phyloP scores from a whole-genome alignment of 1,140 invertebrate species.

The Drosophila mayri region DNA sequence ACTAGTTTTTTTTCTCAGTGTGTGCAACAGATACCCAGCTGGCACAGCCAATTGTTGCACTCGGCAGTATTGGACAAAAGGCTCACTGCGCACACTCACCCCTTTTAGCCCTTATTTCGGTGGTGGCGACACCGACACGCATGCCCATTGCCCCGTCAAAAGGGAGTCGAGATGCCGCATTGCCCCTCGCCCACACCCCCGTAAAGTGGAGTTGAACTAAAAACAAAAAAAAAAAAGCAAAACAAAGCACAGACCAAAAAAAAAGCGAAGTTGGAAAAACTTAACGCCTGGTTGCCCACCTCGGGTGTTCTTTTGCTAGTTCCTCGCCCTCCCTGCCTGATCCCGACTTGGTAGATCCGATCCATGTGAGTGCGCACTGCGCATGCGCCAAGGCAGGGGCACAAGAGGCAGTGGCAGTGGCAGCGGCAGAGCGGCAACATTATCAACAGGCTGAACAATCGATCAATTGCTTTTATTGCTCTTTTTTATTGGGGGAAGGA shows the following conservation, averaged over 20 bases:
- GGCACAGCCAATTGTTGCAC: conserved; percentile 68
- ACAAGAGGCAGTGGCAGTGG: conserved; percentile 8
- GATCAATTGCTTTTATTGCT: not conserved
- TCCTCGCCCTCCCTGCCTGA: not conserved
- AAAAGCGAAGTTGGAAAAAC: conserved; percentile 75
- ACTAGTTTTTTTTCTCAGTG: conserved; percentile 1
- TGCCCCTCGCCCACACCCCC: not conserved
- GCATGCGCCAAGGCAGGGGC: conserved; percentile 64
- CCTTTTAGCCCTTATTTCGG: conserved; percentile 36
- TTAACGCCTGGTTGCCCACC: conserved; percentile 70
- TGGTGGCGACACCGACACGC: conserved; percentile 78
- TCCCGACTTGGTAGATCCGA: conserved; percentile 18
- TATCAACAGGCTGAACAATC: conserved; percentile 13
- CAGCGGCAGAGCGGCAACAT: not conserved
- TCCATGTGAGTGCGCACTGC: conserved; percentile 73
- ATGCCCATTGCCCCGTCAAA: conserved; percentile 62
- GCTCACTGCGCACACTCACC: conserved; percentile 17
- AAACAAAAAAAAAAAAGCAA: conserved; percentile 48
- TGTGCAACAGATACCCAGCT: conserved; percentile 61
- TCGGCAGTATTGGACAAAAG: conserved; percentile 38
- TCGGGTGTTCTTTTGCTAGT: conserved; percentile 59
- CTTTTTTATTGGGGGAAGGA: not conserved
- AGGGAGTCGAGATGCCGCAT: conserved; percentile 31
- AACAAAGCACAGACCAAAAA: conserved; percentile 68
- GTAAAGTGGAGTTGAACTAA: conserved; percentile 1